Percentiles rank a stretch among this genome's conserved stretches.
Evolutionary conservation across 2,113 vertebrate genomes (phyloP).

Genomic region (Cephalopterus ornatus): DNA sequence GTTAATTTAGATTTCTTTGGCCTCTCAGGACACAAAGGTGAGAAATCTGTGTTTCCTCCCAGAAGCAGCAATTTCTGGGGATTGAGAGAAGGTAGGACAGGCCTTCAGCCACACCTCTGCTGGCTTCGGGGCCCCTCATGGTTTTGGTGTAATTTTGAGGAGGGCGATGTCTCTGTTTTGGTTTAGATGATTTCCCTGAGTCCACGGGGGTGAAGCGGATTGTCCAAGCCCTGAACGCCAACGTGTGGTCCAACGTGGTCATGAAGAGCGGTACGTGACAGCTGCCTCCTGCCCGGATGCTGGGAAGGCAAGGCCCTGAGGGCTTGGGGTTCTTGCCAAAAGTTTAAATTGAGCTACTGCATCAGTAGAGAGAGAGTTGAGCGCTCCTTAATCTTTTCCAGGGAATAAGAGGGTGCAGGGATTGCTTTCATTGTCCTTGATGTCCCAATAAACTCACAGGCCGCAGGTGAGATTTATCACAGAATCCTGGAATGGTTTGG

Average conservation of each 20-base stretch:
- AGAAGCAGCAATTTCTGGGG: rapidly evolving
- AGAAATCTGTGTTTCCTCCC: neutral
- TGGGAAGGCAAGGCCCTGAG: neutral
- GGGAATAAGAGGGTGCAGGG: neutral
- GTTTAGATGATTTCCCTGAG: constrained; percentile 94
- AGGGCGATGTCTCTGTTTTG: neutral
- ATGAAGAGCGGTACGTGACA: constrained; percentile 88
- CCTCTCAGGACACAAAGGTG: neutral
- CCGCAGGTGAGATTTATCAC: neutral
- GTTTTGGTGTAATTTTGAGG: rapidly evolving
- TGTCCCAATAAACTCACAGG: neutral
- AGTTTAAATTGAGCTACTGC: neutral
- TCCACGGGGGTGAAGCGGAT: constrained; percentile 94
- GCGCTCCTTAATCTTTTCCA: neutral
- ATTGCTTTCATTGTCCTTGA: neutral
- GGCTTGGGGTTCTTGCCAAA: neutral
- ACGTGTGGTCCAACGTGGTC: constrained; percentile 93
- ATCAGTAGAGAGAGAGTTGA: rapidly evolving
- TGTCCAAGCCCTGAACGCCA: constrained; percentile 93
- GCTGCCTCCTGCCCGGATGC: neutral
- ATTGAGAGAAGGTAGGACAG: rapidly evolving
- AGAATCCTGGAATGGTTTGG: neutral
- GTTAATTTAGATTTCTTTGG: neutral
- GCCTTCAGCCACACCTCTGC: neutral
- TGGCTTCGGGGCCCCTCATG: rapidly evolving